These are phyloP conservation scores for Drosophila sucinea DNA, from an alignment of 1,140 invertebrate genomes.

Conservation along the genomic window DNA sequence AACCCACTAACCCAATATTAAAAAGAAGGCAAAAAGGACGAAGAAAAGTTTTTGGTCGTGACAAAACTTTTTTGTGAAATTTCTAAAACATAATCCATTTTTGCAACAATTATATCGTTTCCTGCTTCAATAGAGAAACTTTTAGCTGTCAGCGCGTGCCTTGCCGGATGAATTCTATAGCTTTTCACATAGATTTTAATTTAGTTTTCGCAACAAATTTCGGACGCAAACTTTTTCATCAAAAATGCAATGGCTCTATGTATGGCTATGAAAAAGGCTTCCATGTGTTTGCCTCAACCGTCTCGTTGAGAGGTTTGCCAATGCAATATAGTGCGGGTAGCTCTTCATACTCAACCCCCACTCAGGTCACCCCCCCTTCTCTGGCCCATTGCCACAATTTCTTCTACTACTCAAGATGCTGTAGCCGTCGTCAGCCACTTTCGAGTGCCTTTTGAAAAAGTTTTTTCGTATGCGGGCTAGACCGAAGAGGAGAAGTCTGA, in stretches of 20 bases:
- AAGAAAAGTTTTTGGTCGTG: neutral
- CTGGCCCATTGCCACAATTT: slow-evolving; percentile 19
- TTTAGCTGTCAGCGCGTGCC: neutral
- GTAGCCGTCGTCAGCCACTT: slow-evolving; percentile 33
- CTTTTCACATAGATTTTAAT: slow-evolving; percentile 72
- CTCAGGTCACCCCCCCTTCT: slow-evolving; percentile 12
- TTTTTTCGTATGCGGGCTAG: slow-evolving; percentile 54
- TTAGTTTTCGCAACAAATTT: slow-evolving; percentile 77
- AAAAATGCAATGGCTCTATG: slow-evolving; percentile 23
- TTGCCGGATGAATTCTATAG: slow-evolving; percentile 23
- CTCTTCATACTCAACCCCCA: slow-evolving; percentile 18
- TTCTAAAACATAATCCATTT: neutral
- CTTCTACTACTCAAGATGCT: slow-evolving; percentile 34
- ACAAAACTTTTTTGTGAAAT: neutral
- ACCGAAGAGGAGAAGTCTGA: slow-evolving; percentile 21
- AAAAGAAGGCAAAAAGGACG: neutral
- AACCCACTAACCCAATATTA: slow-evolving; percentile 1
- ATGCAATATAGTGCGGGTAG: slow-evolving; percentile 53
- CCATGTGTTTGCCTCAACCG: neutral
- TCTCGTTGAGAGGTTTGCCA: slow-evolving; percentile 32
- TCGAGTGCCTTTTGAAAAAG: slow-evolving; percentile 47
- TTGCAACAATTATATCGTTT: slow-evolving; percentile 11
- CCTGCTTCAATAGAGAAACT: slow-evolving; percentile 15
- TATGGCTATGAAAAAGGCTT: neutral
- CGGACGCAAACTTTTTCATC: slow-evolving; percentile 69